phyloP scores from a whole-genome alignment of 2,113 vertebrate species.

The Apodemus sylvaticus region DNA sequence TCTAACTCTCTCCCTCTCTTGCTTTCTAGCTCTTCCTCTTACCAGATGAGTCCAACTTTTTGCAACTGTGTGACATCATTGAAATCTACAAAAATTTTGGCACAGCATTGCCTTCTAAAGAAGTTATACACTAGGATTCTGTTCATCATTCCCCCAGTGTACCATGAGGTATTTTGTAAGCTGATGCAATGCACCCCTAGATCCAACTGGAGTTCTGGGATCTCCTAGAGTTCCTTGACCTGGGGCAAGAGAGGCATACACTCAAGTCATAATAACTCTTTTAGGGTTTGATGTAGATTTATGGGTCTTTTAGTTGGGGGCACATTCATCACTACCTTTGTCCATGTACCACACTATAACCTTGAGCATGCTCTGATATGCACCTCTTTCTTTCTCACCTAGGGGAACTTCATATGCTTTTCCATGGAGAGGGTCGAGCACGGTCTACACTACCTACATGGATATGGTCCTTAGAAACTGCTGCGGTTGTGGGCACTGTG shows the following conservation, averaged over 20 bases:
- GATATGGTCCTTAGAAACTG: background rate
- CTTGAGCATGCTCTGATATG: no score
- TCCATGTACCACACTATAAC: background rate
- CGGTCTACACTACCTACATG: background rate
- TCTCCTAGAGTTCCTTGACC: background rate
- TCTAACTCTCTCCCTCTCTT: background rate
- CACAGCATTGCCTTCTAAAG: background rate
- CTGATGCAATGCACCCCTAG: background rate
- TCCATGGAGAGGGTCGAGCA: background rate
- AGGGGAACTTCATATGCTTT: background rate
- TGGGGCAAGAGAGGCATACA: background rate
- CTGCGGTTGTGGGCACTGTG: background rate
- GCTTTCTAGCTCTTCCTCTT: background rate
- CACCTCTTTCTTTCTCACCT: background rate
- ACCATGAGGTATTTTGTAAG: background rate
- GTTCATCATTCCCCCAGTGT: background rate
- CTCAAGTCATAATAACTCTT: no score
- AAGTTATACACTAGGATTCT: background rate
- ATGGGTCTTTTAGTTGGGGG: background rate
- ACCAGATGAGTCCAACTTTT: background rate
- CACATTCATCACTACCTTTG: background rate
- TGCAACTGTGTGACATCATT: background rate
- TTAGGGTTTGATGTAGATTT: background rate
- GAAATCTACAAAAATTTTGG: background rate
- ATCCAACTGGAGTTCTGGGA: background rate